Evolutionary conservation across 2,113 vertebrate species (phyloP), one percentile per base, ranked within the genome.

Genomic region (Ascaphus truei): DNA sequence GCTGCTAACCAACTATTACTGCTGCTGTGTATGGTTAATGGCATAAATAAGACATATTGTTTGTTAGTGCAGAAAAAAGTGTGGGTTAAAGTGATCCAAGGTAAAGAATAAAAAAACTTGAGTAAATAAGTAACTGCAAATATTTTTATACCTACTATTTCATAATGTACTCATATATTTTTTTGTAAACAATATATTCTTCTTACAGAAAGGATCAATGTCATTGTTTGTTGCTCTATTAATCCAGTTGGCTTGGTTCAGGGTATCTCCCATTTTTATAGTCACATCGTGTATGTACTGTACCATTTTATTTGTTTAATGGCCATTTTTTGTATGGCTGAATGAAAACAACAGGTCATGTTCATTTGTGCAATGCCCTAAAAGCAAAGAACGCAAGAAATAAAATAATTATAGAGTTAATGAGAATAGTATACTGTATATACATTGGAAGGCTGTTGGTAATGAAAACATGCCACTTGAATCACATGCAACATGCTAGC

Each of bases 111-210:
- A 16, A 33, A 62, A 43, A 27, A 4, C 26, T n/a, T n/a, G n/a
- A n/a, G n/a, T n/a, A n/a, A n/a, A n/a, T n/a, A 18, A n/a, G 26
- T 8, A 20, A 47, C 13, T 25, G 10, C 11, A 25, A 59, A 36
- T 59, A 68, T 68, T 59, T 68, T 68, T 68, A 3, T 68, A 59
- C 22, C 48, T 9, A 27, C 55, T 50, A 50, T 59, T 68, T 36
- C 30, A 60, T 34, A 60, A 30, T n/a, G 15, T 69, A 7, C 12
- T 16, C 65, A 36, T 68, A 68, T 66, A 56, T 53, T n/a, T 33
- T 41, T 3, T 66, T 66, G 29, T 41, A 13, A 27, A n/a, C 9
- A 12, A 30, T 26, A 55, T 30, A 47, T 47, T 26, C 13, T 52
- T 64, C 52, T n/a, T 39, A 29, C 7, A n/a, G n/a, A n/a, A 22